Percentiles rank a stretch among this genome's conserved stretches.
phyloP scores from a whole-genome alignment of 2,113 vertebrate species.

The Pandion haliaetus region DNA sequence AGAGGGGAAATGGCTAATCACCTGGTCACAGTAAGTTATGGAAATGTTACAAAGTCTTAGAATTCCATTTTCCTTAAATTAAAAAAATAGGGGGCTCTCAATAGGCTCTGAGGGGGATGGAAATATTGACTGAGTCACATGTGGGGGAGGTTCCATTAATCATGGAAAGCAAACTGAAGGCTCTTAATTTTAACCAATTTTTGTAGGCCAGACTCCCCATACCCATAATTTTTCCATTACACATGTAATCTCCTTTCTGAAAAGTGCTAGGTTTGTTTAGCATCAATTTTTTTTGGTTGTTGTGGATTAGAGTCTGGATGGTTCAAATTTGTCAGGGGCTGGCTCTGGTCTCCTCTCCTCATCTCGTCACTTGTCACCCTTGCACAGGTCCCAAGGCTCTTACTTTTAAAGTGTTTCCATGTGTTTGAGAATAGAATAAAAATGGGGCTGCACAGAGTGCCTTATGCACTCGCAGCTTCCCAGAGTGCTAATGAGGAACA shows the following conservation, averaged over 20 bases:
- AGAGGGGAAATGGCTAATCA: background rate
- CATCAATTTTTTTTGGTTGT: background rate
- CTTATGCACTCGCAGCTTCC: constrained; percentile 62
- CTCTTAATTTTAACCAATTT: constrained; percentile 50
- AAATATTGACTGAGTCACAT: constrained; percentile 45
- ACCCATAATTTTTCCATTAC: constrained; percentile 58
- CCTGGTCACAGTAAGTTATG: background rate
- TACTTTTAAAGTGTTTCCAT: constrained; percentile 65
- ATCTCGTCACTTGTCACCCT: constrained; percentile 62
- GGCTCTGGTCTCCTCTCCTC: constrained; percentile 53
- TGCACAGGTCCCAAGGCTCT: constrained; percentile 45
- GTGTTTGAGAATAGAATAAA: constrained; percentile 60
- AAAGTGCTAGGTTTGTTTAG: constrained; percentile 9
- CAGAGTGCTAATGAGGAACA: constrained; percentile 71
- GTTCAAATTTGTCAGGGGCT: constrained; percentile 69
- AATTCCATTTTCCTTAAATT: constrained; percentile 1
- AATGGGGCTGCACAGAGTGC: constrained; percentile 36
- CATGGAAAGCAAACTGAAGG: constrained; percentile 52
- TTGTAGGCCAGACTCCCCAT: constrained; percentile 22
- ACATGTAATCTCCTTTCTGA: constrained; percentile 37
- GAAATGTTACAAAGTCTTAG: constrained; percentile 30
- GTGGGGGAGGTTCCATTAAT: constrained; percentile 57
- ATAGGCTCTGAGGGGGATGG: constrained; percentile 24
- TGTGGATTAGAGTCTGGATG: constrained; percentile 42
- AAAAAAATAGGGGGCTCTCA: background rate